Base-by-base conservation (phyloP, 2,113 vertebrate genomes). In the Mesoclemmys tuberculata region DNA sequence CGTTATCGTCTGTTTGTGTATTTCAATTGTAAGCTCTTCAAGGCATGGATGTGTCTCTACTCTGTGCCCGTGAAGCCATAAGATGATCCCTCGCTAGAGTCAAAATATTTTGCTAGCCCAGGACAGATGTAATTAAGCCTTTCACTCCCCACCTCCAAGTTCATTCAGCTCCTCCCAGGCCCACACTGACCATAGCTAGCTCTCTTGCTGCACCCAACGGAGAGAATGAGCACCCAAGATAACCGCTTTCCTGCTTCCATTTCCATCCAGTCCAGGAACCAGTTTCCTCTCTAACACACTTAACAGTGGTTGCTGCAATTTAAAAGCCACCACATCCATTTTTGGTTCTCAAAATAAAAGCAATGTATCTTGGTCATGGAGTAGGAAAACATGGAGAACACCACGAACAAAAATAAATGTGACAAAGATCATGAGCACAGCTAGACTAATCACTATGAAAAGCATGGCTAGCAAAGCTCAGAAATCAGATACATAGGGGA, bases 1-100 rank as follows among this genome's bases (percentile, higher is more conserved):
- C 19, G 56, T 84, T 56, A 56, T 51, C 54, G 71, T 51, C 19
- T 26, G 5, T 0, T 2, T 24, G 27, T 80, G 58, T 85, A 18
- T 84, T 48, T 27, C 21, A 75, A 8, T 12, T 75, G 5, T 26
- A 75, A 75, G 74, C 74, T 46, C 54, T 41, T 5, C 56, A 51
- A 55, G 24, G 29, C 61, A 90, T 49, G 10, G 93, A 41, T 84
- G 94, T 94, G 68, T 79, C 93, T 93, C 93, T 94, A 80, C 49
- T 41, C n/a, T 22, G 5, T n/a, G n/a, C 51, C 52, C 93, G 81
- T 88, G 78, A 93, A 86, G 71, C 22, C 35, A 56, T n/a, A 89
- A 96, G 92, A 84, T 44, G 26, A 35, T 80, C 79, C 61, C 93
- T 87, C 96, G 68, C 14, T 19, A 64, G 8, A 64, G 61, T 64